Conservation (phyloP, 64 coral and sea anemone genomes). For the Montipora foliosa region DNA sequence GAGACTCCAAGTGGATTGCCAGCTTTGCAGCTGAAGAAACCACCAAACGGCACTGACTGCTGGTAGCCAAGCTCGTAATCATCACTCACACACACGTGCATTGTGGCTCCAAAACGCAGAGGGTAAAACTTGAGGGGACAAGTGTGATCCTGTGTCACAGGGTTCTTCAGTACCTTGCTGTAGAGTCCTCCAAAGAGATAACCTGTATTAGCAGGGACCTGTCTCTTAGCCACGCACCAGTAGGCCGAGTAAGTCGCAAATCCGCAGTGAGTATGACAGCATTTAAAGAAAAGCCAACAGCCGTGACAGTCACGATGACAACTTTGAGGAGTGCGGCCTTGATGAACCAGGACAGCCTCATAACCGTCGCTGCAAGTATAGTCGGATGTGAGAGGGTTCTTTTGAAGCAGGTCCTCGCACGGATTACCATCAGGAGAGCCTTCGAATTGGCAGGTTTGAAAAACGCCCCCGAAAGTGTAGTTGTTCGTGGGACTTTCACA, state of each 20-base stretch:
- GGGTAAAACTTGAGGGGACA: conserved; percentile 94
- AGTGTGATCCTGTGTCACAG: conserved; percentile 50
- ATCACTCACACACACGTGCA: conserved; percentile 96
- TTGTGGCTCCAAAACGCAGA: conserved; percentile 81
- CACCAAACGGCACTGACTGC: conserved; percentile 81
- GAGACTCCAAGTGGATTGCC: conserved; percentile 55
- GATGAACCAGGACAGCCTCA: conserved; percentile 76
- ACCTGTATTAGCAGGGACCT: conserved; percentile 64
- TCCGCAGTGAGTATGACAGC: conserved; percentile 76
- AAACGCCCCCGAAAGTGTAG: conserved; percentile 94
- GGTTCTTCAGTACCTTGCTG: conserved; percentile 59
- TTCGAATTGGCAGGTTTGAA: conserved; percentile 74
- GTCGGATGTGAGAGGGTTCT: conserved; percentile 75
- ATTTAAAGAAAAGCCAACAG: conserved; percentile 75
- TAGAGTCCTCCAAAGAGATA: conserved; percentile 97
- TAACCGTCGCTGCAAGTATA: conserved; percentile 85
- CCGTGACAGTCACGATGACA: conserved; percentile 63
- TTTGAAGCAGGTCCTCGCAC: conserved; percentile 71
- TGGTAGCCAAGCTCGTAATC: conserved; percentile 82
- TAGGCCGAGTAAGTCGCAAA: conserved; percentile 58
- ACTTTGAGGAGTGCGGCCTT: conserved; percentile 69
- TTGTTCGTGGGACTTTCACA: conserved; percentile 79
- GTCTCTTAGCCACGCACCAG: conserved; percentile 84
- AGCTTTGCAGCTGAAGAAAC: conserved; percentile 86
- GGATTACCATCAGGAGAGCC: conserved; percentile 65